Percentiles rank a stretch among this genome's conserved stretches.
phyloP scores from a whole-genome alignment of 2,113 vertebrate species.

The Lagopus muta region DNA sequence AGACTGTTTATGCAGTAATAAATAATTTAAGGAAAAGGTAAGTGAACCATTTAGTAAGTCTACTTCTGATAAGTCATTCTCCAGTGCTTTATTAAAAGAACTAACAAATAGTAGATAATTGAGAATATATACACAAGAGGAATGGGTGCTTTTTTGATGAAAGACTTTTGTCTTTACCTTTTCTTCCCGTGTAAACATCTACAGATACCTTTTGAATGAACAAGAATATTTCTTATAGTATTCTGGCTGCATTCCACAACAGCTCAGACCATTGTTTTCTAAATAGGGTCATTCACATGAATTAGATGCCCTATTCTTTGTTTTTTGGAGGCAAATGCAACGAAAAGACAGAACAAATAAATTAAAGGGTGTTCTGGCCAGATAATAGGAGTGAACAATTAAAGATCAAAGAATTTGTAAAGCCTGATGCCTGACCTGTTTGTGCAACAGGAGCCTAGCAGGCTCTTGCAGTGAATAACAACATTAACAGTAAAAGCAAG shows the following conservation, averaged over 20 bases:
- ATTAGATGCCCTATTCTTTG: background rate
- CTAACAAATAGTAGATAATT: background rate
- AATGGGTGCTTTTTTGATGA: background rate
- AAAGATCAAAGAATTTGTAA: background rate
- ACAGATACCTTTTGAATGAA: background rate
- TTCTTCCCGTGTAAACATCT: background rate
- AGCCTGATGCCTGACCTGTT: background rate
- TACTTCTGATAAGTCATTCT: background rate
- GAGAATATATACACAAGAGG: background rate
- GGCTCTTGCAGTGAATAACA: background rate
- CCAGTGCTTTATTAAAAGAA: background rate
- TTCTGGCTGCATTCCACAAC: background rate
- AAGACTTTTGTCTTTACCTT: background rate
- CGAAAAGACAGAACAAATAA: background rate
- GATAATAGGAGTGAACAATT: background rate
- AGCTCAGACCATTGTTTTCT: background rate
- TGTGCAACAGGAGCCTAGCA: background rate
- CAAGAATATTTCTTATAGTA: background rate
- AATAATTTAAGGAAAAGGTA: background rate
- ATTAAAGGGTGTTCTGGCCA: background rate
- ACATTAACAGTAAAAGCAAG: background rate
- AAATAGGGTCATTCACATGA: background rate
- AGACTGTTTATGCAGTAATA: background rate
- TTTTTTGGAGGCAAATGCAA: slow-evolving; percentile 4
- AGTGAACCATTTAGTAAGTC: background rate